Percentiles rank a stretch among this genome's conserved stretches.
phyloP scores from a whole-genome alignment of 2,888 invertebrate species.

The Eustalomyia histrio region DNA sequence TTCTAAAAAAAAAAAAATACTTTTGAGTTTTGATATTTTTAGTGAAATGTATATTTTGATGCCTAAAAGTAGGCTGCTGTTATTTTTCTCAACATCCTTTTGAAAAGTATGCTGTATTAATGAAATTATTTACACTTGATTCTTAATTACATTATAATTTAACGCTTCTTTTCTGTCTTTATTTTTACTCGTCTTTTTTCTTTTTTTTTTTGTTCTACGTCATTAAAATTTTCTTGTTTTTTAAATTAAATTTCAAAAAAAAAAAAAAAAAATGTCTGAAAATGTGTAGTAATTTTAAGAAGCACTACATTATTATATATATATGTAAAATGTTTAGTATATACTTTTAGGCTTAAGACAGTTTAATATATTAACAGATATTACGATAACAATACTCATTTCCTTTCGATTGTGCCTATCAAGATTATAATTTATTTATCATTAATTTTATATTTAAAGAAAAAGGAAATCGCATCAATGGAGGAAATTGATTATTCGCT shows the following conservation, averaged over 20 bases:
- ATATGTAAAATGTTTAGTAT: too few species aligned
- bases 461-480: too few species aligned
- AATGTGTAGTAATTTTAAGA: too few species aligned
- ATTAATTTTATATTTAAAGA: too few species aligned
- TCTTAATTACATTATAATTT: slow-evolving; percentile 42
- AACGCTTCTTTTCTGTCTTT: neutral
- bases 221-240: neutral
- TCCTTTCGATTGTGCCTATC: too few species aligned
- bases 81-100: neutral
- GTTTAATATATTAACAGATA: neutral
- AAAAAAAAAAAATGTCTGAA: too few species aligned
- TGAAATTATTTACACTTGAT: slow-evolving; percentile 21
- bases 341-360: neutral
- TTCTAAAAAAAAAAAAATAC: neutral
- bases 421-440: too few species aligned
- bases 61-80: neutral
- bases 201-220: neutral
- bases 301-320: too few species aligned
- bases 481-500: too few species aligned
- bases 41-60: neutral
- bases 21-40: neutral
- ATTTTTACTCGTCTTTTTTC: neutral
- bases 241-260: too few species aligned
- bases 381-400: too few species aligned
- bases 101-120: slow-evolving; percentile 11